Percentiles rank a stretch among this genome's conserved stretches.
phyloP scores from a whole-genome alignment of 23 tunicate species.

The Halocynthia roretzi region DNA sequence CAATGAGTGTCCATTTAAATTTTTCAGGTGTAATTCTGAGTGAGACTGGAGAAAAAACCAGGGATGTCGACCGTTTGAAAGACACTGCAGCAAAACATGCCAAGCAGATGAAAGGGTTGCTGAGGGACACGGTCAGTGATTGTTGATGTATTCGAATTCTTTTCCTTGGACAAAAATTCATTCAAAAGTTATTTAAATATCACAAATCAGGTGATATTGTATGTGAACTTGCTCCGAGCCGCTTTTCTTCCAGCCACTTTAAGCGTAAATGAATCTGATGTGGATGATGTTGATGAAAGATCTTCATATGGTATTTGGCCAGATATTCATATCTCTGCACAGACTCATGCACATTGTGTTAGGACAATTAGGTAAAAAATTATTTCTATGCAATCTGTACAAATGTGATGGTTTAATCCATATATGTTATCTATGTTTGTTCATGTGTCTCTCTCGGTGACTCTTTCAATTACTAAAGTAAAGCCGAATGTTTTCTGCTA shows the following conservation, averaged over 20 bases:
- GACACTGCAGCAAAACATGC: conserved; percentile 60
- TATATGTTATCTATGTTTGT: background rate
- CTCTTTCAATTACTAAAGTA: background rate
- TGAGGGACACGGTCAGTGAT: conserved; percentile 56
- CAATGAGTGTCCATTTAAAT: background rate
- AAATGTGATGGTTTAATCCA: background rate
- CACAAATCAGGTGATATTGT: conserved; percentile 38
- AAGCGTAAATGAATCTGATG: conserved; percentile 36
- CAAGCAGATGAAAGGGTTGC: conserved; percentile 87
- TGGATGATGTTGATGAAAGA: conserved; percentile 54
- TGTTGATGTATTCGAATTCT: background rate
- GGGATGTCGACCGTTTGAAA: conserved; percentile 76
- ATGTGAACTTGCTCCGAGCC: conserved; percentile 85
- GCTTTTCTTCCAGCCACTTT: conserved; percentile 91
- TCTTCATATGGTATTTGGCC: conserved; percentile 82
- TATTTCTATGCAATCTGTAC: background rate
- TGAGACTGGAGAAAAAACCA: conserved; percentile 84
- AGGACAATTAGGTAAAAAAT: conserved; percentile 39
- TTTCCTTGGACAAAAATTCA: background rate
- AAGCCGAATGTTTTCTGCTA: too few species aligned
- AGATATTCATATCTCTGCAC: conserved; percentile 48
- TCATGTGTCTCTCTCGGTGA: background rate
- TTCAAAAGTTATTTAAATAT: background rate
- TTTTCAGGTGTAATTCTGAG: conserved; percentile 54
- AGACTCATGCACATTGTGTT: conserved; percentile 59